phyloP scores from a whole-genome alignment of 2,797 vertebrate genomes.

The Cygnus olor region DNA sequence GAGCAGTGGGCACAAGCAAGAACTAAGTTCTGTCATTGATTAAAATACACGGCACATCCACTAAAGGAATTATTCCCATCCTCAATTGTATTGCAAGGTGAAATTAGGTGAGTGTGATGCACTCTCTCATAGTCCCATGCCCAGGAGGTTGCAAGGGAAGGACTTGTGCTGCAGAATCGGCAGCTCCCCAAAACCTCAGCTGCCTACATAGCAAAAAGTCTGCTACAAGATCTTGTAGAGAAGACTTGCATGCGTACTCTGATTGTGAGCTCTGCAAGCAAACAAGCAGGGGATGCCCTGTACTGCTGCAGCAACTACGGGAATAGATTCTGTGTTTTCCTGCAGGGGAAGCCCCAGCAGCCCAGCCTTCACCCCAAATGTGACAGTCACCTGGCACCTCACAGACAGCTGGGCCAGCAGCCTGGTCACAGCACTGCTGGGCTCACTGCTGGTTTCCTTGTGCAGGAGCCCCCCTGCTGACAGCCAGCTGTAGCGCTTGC shows the following conservation, averaged over 20 bases:
- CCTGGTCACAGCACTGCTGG: not conserved
- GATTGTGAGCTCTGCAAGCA: not conserved
- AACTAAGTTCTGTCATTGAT: not conserved
- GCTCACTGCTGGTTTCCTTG: not conserved
- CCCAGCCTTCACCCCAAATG: not conserved
- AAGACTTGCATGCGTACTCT: accelerated
- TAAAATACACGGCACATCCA: not conserved
- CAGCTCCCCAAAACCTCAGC: accelerated
- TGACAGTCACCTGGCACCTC: not conserved
- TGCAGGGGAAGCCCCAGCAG: not conserved
- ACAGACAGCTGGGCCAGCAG: not conserved
- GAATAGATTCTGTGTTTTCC: not conserved
- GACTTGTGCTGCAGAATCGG: not conserved
- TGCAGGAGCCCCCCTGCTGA: conserved; percentile 17
- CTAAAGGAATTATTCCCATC: not conserved
- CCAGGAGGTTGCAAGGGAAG: not conserved
- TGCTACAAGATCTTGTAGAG: accelerated
- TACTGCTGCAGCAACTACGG: accelerated
- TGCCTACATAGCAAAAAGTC: accelerated
- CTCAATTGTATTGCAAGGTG: not conserved
- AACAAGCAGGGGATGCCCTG: not conserved
- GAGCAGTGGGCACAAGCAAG: not conserved
- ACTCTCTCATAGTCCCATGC: not conserved
- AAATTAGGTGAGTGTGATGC: not conserved
- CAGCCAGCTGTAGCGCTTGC: not conserved